A percentile compares a stretch with the other conserved stretches of the same genome.
phyloP scores from a whole-genome alignment of 1,140 invertebrate species.

The Chlorops oryzae region DNA sequence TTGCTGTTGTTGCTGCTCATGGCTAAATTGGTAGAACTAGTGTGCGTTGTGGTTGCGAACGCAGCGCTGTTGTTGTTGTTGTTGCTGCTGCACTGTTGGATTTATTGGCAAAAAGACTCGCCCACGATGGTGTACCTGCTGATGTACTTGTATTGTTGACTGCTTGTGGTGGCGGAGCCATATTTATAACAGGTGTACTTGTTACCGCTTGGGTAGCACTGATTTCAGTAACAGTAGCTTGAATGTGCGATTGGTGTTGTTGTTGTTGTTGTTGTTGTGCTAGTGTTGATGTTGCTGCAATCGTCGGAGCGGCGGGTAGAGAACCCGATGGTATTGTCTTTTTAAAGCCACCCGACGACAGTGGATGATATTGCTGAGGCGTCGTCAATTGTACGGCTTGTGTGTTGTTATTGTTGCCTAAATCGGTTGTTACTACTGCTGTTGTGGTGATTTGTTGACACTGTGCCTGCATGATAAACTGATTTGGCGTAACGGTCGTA shows the following conservation, averaged over 20 bases:
- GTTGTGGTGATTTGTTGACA: no score
- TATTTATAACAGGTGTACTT: no score
- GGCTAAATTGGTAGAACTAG: no score
- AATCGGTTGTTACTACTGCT: conserved; percentile 11
- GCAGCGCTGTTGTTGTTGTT: conserved; percentile 20
- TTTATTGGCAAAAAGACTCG: no score
- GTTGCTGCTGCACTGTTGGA: background rate
- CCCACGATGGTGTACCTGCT: background rate
- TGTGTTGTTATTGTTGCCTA: conserved; percentile 8
- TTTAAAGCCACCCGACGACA: no score
- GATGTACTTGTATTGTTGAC: background rate
- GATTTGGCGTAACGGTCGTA: conserved; percentile 37
- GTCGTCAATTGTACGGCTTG: no score
- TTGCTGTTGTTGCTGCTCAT: background rate
- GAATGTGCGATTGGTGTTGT: conserved; percentile 10
- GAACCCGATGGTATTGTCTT: no score
- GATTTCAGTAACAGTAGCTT: no score
- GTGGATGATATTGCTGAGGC: no score
- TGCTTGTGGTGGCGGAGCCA: no score
- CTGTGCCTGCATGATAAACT: no score
- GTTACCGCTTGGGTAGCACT: no score
- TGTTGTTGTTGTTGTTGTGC: conserved; percentile 22
- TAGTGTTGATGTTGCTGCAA: conserved; percentile 16
- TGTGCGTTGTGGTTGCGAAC: background rate
- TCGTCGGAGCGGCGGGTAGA: background rate